These are phyloP conservation scores for Drosophila formosana DNA, from an alignment of 2,888 invertebrate genomes.

Conservation along the genomic window DNA sequence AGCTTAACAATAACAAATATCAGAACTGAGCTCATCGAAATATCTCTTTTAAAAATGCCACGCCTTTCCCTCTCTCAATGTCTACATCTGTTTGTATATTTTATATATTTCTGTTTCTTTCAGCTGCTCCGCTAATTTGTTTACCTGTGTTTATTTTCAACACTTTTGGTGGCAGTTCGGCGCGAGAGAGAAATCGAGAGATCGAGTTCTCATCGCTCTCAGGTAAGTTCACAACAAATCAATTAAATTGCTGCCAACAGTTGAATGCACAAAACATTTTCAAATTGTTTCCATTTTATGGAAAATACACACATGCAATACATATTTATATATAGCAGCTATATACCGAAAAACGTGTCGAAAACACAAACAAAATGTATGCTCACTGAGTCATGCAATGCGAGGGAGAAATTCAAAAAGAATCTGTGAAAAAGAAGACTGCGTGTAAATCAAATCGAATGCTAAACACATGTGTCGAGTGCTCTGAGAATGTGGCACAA, in stretches of 20 bases:
- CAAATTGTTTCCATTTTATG: constrained; percentile 35
- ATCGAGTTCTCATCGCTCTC: constrained; percentile 17
- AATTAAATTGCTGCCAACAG: constrained; percentile 41
- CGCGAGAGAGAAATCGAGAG: background rate
- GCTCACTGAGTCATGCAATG: constrained; percentile 57
- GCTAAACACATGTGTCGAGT: constrained; percentile 73
- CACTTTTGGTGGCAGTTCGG: constrained; percentile 32
- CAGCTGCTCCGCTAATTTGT: constrained; percentile 58
- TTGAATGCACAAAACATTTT: constrained; percentile 26
- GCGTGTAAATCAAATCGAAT: constrained; percentile 70
- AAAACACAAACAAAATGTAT: constrained; percentile 63
- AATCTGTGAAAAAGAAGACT: constrained; percentile 25
- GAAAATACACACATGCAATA: constrained; percentile 19
- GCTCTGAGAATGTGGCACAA: constrained; percentile 50
- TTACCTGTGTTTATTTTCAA: constrained; percentile 66
- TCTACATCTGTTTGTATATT: constrained; percentile 64
- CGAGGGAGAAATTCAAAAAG: constrained; percentile 14
- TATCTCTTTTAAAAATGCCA: constrained; percentile 45
- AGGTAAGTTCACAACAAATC: constrained; percentile 53
- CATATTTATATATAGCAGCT: background rate
- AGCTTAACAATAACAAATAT: constrained; percentile 47
- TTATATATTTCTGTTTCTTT: constrained; percentile 30
- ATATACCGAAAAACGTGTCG: constrained; percentile 57
- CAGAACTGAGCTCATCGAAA: constrained; percentile 71
- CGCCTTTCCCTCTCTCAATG: constrained; percentile 33